Evolutionary conservation across 2,797 vertebrate genomes (phyloP).

Genomic region (Scleropages formosus): DNA sequence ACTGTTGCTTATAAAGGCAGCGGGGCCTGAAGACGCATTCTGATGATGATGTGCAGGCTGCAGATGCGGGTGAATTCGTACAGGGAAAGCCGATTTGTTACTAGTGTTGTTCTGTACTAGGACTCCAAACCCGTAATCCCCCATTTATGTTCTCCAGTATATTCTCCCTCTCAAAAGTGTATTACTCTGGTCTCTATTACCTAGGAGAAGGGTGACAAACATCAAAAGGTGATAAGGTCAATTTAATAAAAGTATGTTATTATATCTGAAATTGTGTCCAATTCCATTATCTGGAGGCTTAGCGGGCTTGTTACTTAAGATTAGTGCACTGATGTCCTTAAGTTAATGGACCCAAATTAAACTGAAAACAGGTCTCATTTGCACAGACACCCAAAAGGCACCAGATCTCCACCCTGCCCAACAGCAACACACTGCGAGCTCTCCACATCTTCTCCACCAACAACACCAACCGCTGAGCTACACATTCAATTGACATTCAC

Average conservation of each 20-base stretch:
- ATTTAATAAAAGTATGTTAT: slow-evolving; percentile 4
- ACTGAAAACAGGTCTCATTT: neutral
- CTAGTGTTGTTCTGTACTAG: slow-evolving; percentile 97
- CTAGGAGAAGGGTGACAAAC: slow-evolving; percentile 38
- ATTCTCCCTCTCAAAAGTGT: slow-evolving; percentile 59
- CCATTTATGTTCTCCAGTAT: slow-evolving; percentile 87
- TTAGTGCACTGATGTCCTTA: slow-evolving; percentile 5
- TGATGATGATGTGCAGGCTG: slow-evolving; percentile 91
- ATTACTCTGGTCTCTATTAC: slow-evolving; percentile 63
- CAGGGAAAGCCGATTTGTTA: slow-evolving; percentile 97
- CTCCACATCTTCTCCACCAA: too few relatives aligned
- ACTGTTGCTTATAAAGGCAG: slow-evolving; percentile 94
- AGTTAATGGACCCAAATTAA: slow-evolving; percentile 10
- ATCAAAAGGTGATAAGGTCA: slow-evolving; percentile 30
- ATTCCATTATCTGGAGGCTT: slow-evolving; percentile 18
- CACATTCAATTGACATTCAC: neutral
- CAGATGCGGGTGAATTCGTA: slow-evolving; percentile 96
- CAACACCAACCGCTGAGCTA: too few relatives aligned
- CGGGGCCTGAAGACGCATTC: slow-evolving; percentile 87
- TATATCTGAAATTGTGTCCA: neutral
- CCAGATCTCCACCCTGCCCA: neutral
- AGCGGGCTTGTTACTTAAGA: slow-evolving; percentile 17
- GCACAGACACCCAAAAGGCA: neutral
- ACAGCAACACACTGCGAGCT: too few relatives aligned
- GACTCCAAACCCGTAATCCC: slow-evolving; percentile 99